Evolutionary conservation across 2,888 invertebrate genomes (phyloP).

Genomic region (Tetheella fluctuosa): DNA sequence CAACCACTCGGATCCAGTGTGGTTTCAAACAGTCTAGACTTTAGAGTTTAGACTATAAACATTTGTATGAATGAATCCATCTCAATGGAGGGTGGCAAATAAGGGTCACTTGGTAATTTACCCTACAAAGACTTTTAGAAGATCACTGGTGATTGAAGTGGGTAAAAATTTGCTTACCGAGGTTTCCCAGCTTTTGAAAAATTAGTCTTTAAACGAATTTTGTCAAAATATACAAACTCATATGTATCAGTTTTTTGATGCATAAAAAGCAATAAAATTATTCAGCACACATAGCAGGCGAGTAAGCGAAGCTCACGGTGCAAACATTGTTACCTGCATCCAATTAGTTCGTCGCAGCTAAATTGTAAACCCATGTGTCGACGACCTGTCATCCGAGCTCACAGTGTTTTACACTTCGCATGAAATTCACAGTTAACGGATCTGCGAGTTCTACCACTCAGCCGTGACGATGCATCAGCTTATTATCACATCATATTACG

Average conservation of each 20-base stretch:
- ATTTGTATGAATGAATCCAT: not conserved
- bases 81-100: not conserved
- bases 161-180: not conserved
- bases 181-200: not conserved
- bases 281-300: conserved; percentile 30
- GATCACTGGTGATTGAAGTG: not conserved
- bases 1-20: not conserved
- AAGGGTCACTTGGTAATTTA: not conserved
- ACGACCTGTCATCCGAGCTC: conserved; percentile 24
- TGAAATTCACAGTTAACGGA: not conserved
- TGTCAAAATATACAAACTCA: not conserved
- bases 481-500: not conserved
- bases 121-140: not conserved
- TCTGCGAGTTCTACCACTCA: conserved; percentile 1
- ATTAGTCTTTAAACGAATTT: not conserved
- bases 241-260: conserved; percentile 36
- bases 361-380: conserved; percentile 57
- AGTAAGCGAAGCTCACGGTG: conserved; percentile 38
- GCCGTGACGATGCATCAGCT: not conserved
- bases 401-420: conserved; percentile 14
- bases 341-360: conserved; percentile 62
- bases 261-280: conserved; percentile 51
- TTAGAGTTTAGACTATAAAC: not conserved
- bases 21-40: not conserved
- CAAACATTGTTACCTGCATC: conserved; percentile 66